Evolutionary conservation across 1,140 invertebrate genomes (phyloP).

Genomic region (Polypedilum vanderplanki): DNA sequence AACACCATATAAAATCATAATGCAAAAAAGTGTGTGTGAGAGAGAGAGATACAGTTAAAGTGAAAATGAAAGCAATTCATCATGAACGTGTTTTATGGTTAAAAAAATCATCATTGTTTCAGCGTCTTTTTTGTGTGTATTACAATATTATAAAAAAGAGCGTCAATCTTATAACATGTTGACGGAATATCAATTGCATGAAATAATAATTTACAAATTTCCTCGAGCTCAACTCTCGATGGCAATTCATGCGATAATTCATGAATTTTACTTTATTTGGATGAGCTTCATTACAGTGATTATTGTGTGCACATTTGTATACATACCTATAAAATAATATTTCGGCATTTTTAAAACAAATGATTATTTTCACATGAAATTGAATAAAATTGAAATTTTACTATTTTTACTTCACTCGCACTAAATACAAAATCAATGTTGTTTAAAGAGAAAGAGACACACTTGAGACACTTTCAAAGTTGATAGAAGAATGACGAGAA

Average conservation of each 20-base stretch:
- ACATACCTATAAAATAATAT: not conserved
- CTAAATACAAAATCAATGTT: too few species aligned
- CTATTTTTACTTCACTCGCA: not conserved
- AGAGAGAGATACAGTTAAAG: not conserved
- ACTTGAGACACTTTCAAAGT: not conserved
- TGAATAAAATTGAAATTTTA: not conserved
- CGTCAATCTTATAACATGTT: not conserved
- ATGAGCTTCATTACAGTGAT: not conserved
- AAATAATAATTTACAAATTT: not conserved
- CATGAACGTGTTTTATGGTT: constrained; percentile 7
- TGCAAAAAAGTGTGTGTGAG: not conserved
- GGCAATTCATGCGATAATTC: not conserved
- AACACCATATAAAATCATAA: not conserved
- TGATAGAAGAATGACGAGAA: not conserved
- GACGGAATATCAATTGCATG: not conserved
- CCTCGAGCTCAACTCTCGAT: too few species aligned
- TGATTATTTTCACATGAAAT: not conserved
- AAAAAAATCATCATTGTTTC: not conserved
- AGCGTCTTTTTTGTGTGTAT: not conserved
- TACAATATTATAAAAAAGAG: not conserved
- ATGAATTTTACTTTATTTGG: not conserved
- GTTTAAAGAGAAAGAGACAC: not conserved
- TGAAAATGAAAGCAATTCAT: constrained; percentile 13
- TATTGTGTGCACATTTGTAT: not conserved
- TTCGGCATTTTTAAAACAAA: not conserved